Evolutionary conservation across 1,140 invertebrate species (phyloP).

Genomic region (Papilio xuthus): DNA sequence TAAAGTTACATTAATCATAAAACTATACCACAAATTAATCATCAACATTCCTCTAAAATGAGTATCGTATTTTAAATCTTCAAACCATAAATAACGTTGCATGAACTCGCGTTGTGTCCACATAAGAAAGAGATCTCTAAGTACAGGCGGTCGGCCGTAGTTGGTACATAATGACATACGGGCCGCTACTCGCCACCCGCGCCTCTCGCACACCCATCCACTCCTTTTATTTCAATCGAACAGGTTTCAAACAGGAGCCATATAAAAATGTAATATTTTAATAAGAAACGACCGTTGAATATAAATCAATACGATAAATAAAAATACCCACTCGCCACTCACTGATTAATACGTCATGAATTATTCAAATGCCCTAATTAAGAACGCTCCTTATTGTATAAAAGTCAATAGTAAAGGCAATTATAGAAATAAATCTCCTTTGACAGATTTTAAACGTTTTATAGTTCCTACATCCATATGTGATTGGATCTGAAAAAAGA

Average conservation of each 20-base stretch:
- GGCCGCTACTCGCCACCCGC: slow-evolving; percentile 49
- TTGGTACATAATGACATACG: slow-evolving; percentile 69
- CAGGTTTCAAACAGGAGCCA: slow-evolving; percentile 62
- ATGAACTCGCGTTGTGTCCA: slow-evolving; percentile 55
- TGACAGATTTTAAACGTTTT: slow-evolving; percentile 12
- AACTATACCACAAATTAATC: not conserved
- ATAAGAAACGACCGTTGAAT: slow-evolving; percentile 71
- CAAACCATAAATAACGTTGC: slow-evolving; percentile 50
- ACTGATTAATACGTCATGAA: slow-evolving; percentile 67
- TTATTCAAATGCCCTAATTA: slow-evolving; percentile 71
- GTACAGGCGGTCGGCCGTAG: slow-evolving; percentile 54
- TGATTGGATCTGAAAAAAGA: not conserved
- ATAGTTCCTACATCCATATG: not conserved
- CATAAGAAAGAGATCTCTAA: slow-evolving; percentile 64
- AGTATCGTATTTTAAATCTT: not conserved
- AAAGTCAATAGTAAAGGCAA: slow-evolving; percentile 5
- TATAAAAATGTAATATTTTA: slow-evolving; percentile 79
- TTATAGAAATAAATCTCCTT: slow-evolving; percentile 13
- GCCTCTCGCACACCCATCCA: slow-evolving; percentile 41
- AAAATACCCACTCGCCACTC: slow-evolving; percentile 49
- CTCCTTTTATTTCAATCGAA: slow-evolving; percentile 65
- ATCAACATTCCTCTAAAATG: not conserved
- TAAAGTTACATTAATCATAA: too few species aligned
- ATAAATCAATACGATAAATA: slow-evolving; percentile 71
- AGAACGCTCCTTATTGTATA: slow-evolving; percentile 34